A percentile compares a stretch with the other conserved stretches of the same genome.
phyloP scores from a whole-genome alignment of 2,888 invertebrate genomes.

The Conistra vaccinii region DNA sequence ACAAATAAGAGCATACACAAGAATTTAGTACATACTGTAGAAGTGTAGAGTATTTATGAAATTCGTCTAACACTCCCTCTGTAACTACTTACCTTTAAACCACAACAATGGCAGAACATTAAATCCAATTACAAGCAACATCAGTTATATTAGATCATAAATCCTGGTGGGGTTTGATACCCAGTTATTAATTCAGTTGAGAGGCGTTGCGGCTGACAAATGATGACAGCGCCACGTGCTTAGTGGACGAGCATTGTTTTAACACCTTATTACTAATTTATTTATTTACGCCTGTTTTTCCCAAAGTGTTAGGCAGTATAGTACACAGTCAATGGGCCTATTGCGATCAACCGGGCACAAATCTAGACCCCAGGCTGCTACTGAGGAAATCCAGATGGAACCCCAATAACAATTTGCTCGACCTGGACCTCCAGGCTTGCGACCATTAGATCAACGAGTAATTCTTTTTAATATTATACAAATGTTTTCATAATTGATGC shows the following conservation, averaged over 20 bases:
- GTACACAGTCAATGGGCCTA: no score
- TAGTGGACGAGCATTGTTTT: conserved; percentile 54
- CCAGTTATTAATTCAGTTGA: conserved; percentile 65
- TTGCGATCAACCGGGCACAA: no score
- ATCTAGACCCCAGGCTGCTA: not conserved
- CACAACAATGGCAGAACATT: conserved; percentile 23
- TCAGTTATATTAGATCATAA: conserved; percentile 68
- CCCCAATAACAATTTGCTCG: not conserved
- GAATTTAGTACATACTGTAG: not conserved
- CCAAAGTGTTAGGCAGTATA: no score
- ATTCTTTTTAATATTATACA: no score
- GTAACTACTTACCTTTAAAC: conserved; percentile 1
- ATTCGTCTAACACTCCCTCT: not conserved
- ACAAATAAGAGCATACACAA: not conserved
- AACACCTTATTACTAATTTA: conserved; percentile 13
- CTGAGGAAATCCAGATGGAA: not conserved
- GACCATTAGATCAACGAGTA: not conserved
- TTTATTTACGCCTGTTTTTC: not conserved
- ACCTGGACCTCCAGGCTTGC: not conserved
- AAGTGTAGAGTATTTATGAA: not conserved
- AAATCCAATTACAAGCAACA: conserved; percentile 47
- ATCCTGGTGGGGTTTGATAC: conserved; percentile 63
- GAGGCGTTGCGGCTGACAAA: conserved; percentile 63
- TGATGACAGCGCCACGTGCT: conserved; percentile 63
- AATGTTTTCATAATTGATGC: no score